Evolutionary conservation across 1,140 invertebrate genomes (phyloP).

Genomic region (Drosophila jambulina): DNA sequence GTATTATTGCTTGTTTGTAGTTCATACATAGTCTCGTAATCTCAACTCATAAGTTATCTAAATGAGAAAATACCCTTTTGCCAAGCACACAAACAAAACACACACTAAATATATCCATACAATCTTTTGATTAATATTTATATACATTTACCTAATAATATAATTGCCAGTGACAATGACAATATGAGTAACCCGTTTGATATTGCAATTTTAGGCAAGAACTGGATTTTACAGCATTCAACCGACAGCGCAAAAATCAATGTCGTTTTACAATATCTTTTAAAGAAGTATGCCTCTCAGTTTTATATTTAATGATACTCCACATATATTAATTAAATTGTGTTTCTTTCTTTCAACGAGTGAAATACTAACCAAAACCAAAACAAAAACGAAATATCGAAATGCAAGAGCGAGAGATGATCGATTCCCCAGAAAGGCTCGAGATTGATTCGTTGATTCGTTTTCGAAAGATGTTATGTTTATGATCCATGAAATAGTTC

Average conservation of each 20-base stretch:
- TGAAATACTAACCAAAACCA: conserved; percentile 59
- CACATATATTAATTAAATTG: conserved; percentile 75
- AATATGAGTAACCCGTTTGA: conserved; percentile 83
- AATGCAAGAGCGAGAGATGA: conserved; percentile 39
- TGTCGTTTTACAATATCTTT: conserved; percentile 93
- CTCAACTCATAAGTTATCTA: conserved; percentile 17
- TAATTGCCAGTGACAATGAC: conserved; percentile 55
- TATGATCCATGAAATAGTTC: conserved; percentile 24
- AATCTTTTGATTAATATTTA: conserved; percentile 38
- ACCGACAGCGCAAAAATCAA: conserved; percentile 90
- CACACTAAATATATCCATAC: conserved; percentile 31
- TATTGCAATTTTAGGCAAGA: conserved; percentile 89
- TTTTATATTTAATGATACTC: conserved; percentile 77
- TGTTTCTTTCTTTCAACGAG: conserved; percentile 80
- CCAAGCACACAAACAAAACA: conserved; percentile 11
- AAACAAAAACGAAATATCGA: conserved; percentile 48
- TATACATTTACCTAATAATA: conserved; percentile 48
- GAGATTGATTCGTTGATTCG: conserved; percentile 62
- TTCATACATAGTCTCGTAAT: conserved; percentile 19
- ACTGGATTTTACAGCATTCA: conserved; percentile 96
- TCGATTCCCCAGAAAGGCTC: conserved; percentile 36
- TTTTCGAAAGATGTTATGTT: conserved; percentile 31
- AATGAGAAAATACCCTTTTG: conserved; percentile 7
- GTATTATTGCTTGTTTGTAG: conserved; percentile 48
- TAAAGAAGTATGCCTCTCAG: conserved; percentile 89